A percentile compares a stretch with the other conserved stretches of the same genome.
phyloP scores from a whole-genome alignment of 2,113 vertebrate species.

The Camelus bactrianus region DNA sequence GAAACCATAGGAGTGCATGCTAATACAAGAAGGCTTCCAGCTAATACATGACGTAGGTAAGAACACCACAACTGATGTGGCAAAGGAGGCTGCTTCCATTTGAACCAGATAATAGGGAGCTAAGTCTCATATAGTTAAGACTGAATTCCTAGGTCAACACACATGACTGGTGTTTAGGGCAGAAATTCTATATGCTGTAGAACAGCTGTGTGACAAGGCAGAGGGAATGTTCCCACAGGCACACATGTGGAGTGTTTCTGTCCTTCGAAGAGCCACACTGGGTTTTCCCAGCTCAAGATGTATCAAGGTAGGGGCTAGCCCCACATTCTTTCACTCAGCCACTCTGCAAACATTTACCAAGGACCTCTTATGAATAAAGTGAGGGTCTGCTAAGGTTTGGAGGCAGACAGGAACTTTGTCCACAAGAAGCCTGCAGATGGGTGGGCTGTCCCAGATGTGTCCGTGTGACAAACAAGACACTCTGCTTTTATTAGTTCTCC shows the following conservation, averaged over 20 bases:
- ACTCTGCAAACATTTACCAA: background rate
- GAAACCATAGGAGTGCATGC: background rate
- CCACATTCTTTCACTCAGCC: background rate
- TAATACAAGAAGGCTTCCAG: background rate
- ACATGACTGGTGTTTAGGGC: background rate
- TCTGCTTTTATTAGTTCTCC: background rate
- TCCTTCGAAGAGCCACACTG: background rate
- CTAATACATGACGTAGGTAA: fast-evolving
- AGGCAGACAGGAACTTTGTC: background rate
- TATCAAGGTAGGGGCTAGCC: background rate
- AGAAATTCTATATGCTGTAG: background rate
- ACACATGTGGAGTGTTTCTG: background rate
- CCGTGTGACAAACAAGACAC: background rate
- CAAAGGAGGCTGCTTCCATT: background rate
- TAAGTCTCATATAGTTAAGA: background rate
- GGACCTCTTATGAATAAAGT: background rate
- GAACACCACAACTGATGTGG: background rate
- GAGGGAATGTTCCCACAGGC: too few relatives aligned
- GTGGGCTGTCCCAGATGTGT: background rate
- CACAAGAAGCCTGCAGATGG: background rate
- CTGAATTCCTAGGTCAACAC: background rate
- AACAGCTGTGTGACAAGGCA: background rate
- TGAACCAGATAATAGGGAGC: background rate
- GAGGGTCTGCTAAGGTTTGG: background rate
- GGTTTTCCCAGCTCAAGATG: background rate